Base-by-base conservation (phyloP, 2,888 invertebrate species). In the Prenolepis imparis region DNA sequence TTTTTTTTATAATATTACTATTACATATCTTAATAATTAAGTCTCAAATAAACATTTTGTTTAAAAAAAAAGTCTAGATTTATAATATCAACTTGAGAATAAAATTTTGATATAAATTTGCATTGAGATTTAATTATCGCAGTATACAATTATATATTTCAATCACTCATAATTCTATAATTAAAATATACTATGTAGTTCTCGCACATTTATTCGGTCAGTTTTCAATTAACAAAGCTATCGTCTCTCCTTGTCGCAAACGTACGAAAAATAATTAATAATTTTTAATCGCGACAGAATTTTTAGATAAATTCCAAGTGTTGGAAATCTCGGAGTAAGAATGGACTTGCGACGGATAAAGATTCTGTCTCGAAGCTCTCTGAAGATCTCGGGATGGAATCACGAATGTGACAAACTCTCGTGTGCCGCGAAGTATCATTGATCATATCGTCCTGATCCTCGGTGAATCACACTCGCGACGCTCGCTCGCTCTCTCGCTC, bases 361-460 rank as follows among this genome's bases (percentile, higher is more conserved):
- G 32, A 68, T 44, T 6, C 41, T 39, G n/a, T 28, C 55, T 77
- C 67, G 44, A 70, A 70, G 70, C 59, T 70, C 44, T 59, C 5
- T n/a, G 24, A 28, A 28, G 28, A 28, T 28, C 28, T 28, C 55
- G 61, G 61, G 52, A 68, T 57, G 18, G 74, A 59, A 73, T 73
- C 78, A 64, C 28, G 74, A 66, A 70, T 74, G 63, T 57, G 85
- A 75, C 68, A 61, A 44, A 64, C 52, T 77, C 48, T 41, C 21
- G 12, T 21, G 63, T 21, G n/a, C 21, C 12, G 28, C 28, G 57
- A 9, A 66, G 61, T 64, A 84, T 84, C 89, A 83, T 89, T 86
- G 86, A 88, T 89, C 88, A 88, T 89, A 89, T 88, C 84, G 84
- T 78, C 75, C 74, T 77, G 85, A 88, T 88, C 88, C 86, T 73